Evolutionary conservation across 2,113 vertebrate species (phyloP).

Genomic region (Murina feae): DNA sequence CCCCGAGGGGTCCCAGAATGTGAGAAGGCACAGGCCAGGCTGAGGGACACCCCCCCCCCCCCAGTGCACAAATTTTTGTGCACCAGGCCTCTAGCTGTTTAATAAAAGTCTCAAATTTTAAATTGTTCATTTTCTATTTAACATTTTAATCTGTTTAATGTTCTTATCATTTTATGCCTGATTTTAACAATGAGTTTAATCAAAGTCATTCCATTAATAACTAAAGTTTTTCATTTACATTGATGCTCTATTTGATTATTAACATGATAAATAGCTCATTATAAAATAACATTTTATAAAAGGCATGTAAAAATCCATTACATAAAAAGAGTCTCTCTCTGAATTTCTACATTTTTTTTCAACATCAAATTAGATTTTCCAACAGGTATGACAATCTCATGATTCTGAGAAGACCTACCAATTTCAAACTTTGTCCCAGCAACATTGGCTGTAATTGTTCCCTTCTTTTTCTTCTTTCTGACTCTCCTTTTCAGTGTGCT

Average conservation of each 20-base stretch:
- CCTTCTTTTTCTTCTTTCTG: constrained; percentile 93
- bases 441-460: constrained; percentile 91
- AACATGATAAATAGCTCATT: constrained; percentile 24
- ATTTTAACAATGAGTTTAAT: constrained; percentile 13
- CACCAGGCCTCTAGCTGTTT: not conserved
- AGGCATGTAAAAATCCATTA: constrained; percentile 28
- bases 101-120: not conserved
- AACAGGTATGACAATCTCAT: constrained; percentile 30
- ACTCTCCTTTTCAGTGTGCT: constrained; percentile 90
- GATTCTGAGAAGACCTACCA: constrained; percentile 82
- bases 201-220: not conserved
- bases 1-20: no score
- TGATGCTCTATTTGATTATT: not conserved
- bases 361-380: not conserved
- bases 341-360: constrained; percentile 32
- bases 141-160: not conserved
- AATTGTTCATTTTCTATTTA: not conserved
- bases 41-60: no score
- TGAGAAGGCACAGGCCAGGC: no score
- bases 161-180: not conserved
- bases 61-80: no score
- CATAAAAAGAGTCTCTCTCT: not conserved
- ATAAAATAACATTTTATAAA: constrained; percentile 29
- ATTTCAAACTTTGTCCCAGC: constrained; percentile 98
- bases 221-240: not conserved